These are phyloP conservation scores for Cheilinus undulatus DNA, from an alignment of 2,113 vertebrate species.

Conservation along the genomic window DNA sequence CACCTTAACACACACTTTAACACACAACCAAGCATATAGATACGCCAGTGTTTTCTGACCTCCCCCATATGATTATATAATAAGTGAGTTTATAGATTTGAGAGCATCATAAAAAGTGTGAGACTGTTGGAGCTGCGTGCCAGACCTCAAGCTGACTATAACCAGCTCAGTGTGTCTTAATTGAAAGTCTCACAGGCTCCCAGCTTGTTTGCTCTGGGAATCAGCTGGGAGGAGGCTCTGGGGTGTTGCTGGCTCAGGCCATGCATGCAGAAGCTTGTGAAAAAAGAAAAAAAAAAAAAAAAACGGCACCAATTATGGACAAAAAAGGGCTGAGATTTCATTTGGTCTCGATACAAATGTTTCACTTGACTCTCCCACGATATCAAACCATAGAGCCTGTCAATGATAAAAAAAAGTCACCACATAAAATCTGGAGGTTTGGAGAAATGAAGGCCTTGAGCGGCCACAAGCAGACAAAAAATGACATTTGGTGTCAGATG, in stretches of 20 bases:
- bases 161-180: constrained; percentile 69
- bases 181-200: constrained; percentile 63
- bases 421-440: constrained; percentile 6
- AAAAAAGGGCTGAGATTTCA: constrained; percentile 53
- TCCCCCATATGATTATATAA: constrained; percentile 59
- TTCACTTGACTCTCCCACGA: constrained; percentile 44
- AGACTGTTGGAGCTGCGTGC: constrained; percentile 42
- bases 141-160: constrained; percentile 67
- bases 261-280: constrained; percentile 68
- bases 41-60: constrained; percentile 39
- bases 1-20: constrained; percentile 28
- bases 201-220: constrained; percentile 66
- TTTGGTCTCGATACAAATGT: constrained; percentile 55
- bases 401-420: constrained; percentile 6
- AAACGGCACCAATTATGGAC: constrained; percentile 60
- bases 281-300: too few relatives aligned
- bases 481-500: too few relatives aligned
- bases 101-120: constrained; percentile 65
- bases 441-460: too few relatives aligned
- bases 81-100: constrained; percentile 70
- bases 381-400: constrained; percentile 5
- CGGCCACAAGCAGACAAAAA: too few relatives aligned
- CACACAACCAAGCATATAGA: constrained; percentile 5
- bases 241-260: constrained; percentile 65
- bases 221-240: constrained; percentile 68